These are phyloP conservation scores for Strigamia maritima DNA, from an alignment of 2,888 invertebrate species.

Conservation along the genomic window DNA sequence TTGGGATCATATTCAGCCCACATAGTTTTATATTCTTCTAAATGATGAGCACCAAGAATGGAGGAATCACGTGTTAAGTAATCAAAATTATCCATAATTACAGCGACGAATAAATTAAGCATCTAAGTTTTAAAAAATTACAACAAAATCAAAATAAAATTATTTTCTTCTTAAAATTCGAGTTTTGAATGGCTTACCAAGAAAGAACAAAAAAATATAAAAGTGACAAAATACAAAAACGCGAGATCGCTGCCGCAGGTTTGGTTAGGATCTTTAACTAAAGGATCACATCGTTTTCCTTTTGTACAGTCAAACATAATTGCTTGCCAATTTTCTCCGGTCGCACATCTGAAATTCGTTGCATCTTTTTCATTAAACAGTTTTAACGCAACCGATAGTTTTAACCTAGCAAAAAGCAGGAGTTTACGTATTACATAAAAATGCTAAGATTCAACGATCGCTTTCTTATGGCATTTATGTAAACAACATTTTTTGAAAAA, in stretches of 20 bases:
- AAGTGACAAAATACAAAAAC: constrained; percentile 97
- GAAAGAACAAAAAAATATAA: constrained; percentile 99
- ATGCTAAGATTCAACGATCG: constrained; percentile 1
- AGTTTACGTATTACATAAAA: background rate
- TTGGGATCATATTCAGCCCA: constrained; percentile 99
- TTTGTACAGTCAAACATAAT: constrained; percentile 98
- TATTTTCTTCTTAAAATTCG: background rate
- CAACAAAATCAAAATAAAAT: background rate
- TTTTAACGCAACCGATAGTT: background rate
- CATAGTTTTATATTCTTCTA: constrained; percentile 98
- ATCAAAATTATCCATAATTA: constrained; percentile 99
- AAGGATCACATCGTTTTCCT: constrained; percentile 80
- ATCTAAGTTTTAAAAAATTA: constrained; percentile 64
- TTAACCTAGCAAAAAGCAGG: background rate
- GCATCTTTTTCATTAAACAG: background rate
- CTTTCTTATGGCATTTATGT: background rate
- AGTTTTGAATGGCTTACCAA: constrained; percentile 63
- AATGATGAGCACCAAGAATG: constrained; percentile 99
- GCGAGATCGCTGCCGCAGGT: constrained; percentile 94
- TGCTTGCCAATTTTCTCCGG: constrained; percentile 98
- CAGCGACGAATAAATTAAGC: constrained; percentile 99
- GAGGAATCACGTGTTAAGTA: constrained; percentile 99
- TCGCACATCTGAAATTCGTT: constrained; percentile 78
- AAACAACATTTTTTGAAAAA: too few relatives aligned
- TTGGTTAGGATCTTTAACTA: constrained; percentile 65